phyloP scores from a whole-genome alignment of 1,140 invertebrate genomes.

The Triops longicaudatus region DNA sequence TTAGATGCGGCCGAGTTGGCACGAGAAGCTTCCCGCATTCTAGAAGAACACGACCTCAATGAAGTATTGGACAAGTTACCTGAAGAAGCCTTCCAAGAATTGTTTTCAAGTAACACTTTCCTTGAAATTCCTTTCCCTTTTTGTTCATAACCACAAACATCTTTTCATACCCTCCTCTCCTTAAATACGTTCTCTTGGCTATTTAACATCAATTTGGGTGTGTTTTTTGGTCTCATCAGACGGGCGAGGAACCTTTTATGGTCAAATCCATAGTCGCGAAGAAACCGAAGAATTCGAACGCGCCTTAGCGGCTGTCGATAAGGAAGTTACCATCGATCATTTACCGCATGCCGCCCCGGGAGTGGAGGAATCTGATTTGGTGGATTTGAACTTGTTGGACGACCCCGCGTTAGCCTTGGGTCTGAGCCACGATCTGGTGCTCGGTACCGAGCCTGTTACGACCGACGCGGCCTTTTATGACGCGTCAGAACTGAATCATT shows the following conservation, averaged over 20 bases:
- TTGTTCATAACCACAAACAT: neutral
- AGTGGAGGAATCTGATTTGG: conserved; percentile 21
- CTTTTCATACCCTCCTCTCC: neutral
- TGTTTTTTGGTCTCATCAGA: neutral
- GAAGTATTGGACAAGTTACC: conserved; percentile 81
- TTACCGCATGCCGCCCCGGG: conserved; percentile 39
- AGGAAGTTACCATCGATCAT: conserved; percentile 57
- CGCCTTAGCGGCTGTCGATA: conserved; percentile 66
- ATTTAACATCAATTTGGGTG: neutral
- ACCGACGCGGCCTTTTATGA: conserved; percentile 3
- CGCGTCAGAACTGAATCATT: conserved; percentile 1
- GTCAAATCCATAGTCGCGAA: conserved; percentile 44
- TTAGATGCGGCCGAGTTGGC: conserved; percentile 33
- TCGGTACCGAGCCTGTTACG: conserved; percentile 18
- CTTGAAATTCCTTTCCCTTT: neutral
- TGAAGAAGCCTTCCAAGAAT: conserved; percentile 81
- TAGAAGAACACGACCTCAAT: conserved; percentile 78
- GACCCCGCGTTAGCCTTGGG: conserved; percentile 31
- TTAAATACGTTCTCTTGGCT: too few species aligned
- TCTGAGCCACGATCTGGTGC: conserved; percentile 28
- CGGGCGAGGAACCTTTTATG: neutral
- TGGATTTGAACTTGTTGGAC: conserved; percentile 30
- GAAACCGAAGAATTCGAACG: conserved; percentile 75
- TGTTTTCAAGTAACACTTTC: conserved; percentile 59
- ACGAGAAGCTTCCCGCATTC: conserved; percentile 36